Evolutionary conservation across 2,113 vertebrate genomes (phyloP).

Genomic region (Leucosticte australis): DNA sequence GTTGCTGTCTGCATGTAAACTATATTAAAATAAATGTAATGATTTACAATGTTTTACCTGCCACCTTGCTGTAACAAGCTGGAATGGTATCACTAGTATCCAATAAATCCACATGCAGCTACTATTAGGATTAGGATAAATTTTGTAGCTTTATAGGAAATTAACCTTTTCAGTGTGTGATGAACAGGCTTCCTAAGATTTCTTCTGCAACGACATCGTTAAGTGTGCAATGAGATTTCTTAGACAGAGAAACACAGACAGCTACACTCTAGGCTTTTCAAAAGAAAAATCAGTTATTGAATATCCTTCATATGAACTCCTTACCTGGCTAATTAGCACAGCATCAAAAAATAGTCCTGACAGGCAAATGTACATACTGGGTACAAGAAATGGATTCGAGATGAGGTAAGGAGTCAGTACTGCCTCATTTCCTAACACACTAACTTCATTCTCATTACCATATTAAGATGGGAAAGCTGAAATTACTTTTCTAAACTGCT

Average conservation of each 20-base stretch:
- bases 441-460: not conserved
- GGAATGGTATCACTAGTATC: not conserved
- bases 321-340: not conserved
- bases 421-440: not conserved
- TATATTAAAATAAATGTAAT: not conserved
- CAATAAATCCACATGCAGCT: not conserved
- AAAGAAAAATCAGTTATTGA: not conserved
- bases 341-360: not conserved
- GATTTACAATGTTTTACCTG: not conserved
- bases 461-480: not conserved
- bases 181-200: not conserved
- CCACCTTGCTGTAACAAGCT: not conserved
- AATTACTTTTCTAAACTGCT: not conserved
- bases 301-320: not conserved
- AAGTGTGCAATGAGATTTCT: not conserved
- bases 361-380: not conserved
- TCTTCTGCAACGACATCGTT: not conserved
- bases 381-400: not conserved
- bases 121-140: not conserved
- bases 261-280: not conserved
- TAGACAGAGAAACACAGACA: not conserved
- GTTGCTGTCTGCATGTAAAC: not conserved
- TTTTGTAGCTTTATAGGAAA: not conserved
- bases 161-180: not conserved
- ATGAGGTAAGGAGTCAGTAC: not conserved